Percentiles rank a stretch among this genome's conserved stretches.
Conservation (phyloP, 2,888 invertebrate species). For the Zhuqinia jingwanae region DNA sequence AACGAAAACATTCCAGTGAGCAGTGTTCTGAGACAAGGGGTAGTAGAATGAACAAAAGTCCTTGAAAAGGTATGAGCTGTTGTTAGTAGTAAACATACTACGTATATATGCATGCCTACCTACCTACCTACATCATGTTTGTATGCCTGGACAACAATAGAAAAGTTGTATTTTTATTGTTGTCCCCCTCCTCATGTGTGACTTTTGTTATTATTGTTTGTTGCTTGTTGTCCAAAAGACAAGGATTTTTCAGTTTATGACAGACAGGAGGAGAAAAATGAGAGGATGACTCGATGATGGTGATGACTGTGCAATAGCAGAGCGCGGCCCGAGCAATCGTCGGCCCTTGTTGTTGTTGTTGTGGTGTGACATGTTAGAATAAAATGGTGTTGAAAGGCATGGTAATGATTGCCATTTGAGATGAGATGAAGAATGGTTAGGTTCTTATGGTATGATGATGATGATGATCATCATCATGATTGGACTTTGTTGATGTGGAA, state of each 20-base stretch:
- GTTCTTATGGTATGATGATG: neutral
- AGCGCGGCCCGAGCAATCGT: no score
- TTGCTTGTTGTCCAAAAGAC: constrained; percentile 18
- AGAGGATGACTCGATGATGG: no score
- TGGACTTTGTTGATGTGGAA: neutral
- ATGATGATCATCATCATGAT: neutral
- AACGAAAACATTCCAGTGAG: constrained; percentile 47
- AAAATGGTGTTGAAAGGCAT: constrained; percentile 49
- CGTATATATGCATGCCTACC: neutral
- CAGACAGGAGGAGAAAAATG: neutral
- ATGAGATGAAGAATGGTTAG: neutral
- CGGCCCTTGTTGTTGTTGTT: neutral
- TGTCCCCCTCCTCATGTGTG: constrained; percentile 10
- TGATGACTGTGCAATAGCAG: no score
- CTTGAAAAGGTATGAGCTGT: constrained; percentile 25
- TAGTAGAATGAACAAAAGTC: neutral
- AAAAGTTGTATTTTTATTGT: constrained; percentile 44
- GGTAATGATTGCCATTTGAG: no score
- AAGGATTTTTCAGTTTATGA: no score
- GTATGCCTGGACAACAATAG: constrained; percentile 26
- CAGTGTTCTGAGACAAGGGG: neutral
- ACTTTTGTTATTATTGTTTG: neutral
- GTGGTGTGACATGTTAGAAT: neutral
- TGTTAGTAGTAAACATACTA: no score
- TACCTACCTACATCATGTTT: constrained; percentile 5